These are phyloP conservation scores for Salvelinus sp. DNA, from an alignment of 2,113 vertebrate species.

Conservation along the genomic window DNA sequence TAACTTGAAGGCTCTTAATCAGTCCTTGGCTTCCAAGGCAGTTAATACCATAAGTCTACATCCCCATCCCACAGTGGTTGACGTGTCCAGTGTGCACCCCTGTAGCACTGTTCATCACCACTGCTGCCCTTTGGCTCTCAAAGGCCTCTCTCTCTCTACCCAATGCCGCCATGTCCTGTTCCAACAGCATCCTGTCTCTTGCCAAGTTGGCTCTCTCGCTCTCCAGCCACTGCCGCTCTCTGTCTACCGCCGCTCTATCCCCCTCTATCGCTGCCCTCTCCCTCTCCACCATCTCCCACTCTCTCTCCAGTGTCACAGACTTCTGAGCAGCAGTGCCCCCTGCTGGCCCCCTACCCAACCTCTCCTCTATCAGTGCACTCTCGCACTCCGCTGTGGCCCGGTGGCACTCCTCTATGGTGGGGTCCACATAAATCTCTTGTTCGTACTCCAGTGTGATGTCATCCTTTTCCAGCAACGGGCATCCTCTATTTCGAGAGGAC, in stretches of 20 bases:
- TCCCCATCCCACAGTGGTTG: conserved; percentile 36
- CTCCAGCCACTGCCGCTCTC: conserved; percentile 56
- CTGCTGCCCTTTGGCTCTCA: conserved; percentile 58
- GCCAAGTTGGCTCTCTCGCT: conserved; percentile 62
- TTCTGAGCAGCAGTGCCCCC: conserved; percentile 23
- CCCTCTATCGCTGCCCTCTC: conserved; percentile 65
- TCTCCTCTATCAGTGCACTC: conserved; percentile 33
- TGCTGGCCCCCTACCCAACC: conserved; percentile 16
- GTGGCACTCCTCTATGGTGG: conserved; percentile 17
- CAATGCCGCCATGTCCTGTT: conserved; percentile 66
- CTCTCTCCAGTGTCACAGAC: conserved; percentile 52
- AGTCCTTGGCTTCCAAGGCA: background rate
- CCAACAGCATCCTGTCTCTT: conserved; percentile 66
- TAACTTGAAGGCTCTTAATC: background rate
- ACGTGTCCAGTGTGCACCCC: conserved; percentile 58
- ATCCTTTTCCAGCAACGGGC: conserved; percentile 32
- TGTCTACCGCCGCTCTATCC: conserved; percentile 52
- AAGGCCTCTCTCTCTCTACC: conserved; percentile 63
- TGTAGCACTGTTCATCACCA: conserved; percentile 63
- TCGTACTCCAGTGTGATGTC: conserved; percentile 43
- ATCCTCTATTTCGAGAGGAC: conserved; percentile 16
- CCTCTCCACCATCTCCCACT: conserved; percentile 57
- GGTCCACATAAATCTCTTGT: conserved; percentile 31
- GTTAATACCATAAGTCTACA: background rate
- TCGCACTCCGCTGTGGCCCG: conserved; percentile 6